These are phyloP conservation scores for Cydia pomonella DNA, from an alignment of 1,140 invertebrate genomes.

Conservation along the genomic window DNA sequence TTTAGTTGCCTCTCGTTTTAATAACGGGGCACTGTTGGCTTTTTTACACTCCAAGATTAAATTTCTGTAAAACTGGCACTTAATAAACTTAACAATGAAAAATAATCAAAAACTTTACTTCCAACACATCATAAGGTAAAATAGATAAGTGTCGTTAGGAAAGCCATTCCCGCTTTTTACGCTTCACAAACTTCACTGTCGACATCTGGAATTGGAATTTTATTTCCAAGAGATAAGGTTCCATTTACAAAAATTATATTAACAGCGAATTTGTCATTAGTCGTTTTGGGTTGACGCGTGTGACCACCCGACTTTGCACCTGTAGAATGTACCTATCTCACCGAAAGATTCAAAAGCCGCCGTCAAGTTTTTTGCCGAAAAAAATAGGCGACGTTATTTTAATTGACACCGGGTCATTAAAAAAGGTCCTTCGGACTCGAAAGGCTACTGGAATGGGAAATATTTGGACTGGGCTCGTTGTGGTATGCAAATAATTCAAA, in stretches of 20 bases:
- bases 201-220: no score
- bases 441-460: conserved; percentile 60
- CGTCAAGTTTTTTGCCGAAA: conserved; percentile 57
- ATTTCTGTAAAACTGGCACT: conserved; percentile 29
- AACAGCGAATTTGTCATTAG: conserved; percentile 2
- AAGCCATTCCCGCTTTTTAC: conserved; percentile 22
- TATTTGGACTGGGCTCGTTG: conserved; percentile 53
- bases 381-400: conserved; percentile 67
- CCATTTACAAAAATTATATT: not conserved
- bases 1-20: conserved; percentile 17
- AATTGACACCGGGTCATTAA: conserved; percentile 69
- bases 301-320: conserved; percentile 72
- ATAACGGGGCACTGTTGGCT: conserved; percentile 22
- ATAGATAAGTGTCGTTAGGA: conserved; percentile 22
- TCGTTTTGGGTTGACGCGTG: conserved; percentile 51
- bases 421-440: conserved; percentile 58
- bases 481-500: conserved; percentile 68
- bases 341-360: conserved; percentile 69
- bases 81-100: conserved; percentile 21
- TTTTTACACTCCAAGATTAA: conserved; percentile 16
- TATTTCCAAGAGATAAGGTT: conserved; percentile 34
- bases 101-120: conserved; percentile 8
- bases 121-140: conserved; percentile 5
- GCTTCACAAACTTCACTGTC: not conserved
- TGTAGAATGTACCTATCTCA: conserved; percentile 73